phyloP scores from a whole-genome alignment of 2,113 vertebrate genomes.

The Nothocercus julius region DNA sequence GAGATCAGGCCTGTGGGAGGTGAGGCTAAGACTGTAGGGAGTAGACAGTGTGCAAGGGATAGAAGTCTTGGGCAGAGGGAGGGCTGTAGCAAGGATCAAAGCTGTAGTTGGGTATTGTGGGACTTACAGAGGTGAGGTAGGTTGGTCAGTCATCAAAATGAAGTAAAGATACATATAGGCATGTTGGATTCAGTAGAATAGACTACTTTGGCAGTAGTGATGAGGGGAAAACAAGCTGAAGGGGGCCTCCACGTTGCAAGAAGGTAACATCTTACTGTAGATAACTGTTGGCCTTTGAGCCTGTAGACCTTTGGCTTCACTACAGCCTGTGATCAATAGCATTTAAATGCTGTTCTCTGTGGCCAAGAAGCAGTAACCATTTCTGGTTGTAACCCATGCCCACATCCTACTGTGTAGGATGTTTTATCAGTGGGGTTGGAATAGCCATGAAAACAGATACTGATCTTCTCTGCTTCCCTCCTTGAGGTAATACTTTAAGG shows the following conservation, averaged over 20 bases:
- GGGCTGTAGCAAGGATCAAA: not conserved
- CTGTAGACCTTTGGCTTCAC: not conserved
- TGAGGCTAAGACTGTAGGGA: not conserved
- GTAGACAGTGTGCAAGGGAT: not conserved
- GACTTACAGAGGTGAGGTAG: not conserved
- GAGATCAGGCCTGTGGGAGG: not conserved
- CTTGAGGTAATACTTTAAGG: not conserved
- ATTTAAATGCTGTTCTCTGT: slow-evolving; percentile 6
- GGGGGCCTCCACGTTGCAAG: not conserved
- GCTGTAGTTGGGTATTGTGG: not conserved
- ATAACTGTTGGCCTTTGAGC: not conserved
- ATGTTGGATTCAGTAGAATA: not conserved
- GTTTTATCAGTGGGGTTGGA: not conserved
- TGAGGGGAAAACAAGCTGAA: not conserved
- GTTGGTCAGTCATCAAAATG: not conserved
- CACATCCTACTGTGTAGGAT: not conserved
- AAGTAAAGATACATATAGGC: not conserved
- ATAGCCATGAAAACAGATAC: not conserved
- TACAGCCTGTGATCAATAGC: not conserved
- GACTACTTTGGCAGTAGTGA: not conserved
- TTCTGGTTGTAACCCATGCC: not conserved
- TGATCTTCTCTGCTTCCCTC: not conserved
- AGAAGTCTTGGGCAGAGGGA: fast-evolving
- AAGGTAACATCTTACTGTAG: not conserved
- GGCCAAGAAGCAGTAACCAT: not conserved